Base-by-base conservation (phyloP, 2,888 invertebrate species). In the Serripes groenlandicus region DNA sequence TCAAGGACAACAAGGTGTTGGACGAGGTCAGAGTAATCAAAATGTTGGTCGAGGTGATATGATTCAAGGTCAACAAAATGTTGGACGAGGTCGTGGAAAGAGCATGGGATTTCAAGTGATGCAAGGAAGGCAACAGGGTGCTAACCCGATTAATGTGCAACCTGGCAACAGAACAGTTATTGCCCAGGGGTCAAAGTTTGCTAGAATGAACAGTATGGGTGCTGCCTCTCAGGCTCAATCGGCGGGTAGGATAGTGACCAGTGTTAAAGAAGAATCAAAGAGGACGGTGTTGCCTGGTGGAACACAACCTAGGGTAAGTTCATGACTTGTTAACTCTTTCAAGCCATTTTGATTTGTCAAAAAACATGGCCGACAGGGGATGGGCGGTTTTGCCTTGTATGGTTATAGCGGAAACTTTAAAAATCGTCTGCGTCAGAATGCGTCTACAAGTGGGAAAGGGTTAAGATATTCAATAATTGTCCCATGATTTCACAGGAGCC, bases 191-290 rank as follows among this genome's bases (percentile, higher is more conserved):
- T 28, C 66, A 34, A 54, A 66, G 7, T 49, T 60, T 11, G 37
- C 58, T 18, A 73, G 78, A 7, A 68, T 74, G 69, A 74, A 69
- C 42, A 49, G 32, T 28, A 78, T 58, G 60, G 78, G 78, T n/a
- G 78, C 73, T n/a, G 73, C 78, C 9, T 69, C 74, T 21, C 73
- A 78, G 23, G 32, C 35, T 49, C 30, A 30, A n/a, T 34, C 35
- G n/a, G 7, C 49, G 0, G 71, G 15, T 1, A 49, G 49, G 7
- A 49, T 21, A 5, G 49, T 49, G 49, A 49, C 15, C 49, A 49
- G 49, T 49, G 32, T 15, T 62, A 34, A 4, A 34, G 62, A 62
- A 34, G 30, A 42, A 3, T 28, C n/a, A 66, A 66, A 42, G 21
- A 37, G 66, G n/a, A 66, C 66, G 0, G 66, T 66, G 3, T 2